These are phyloP conservation scores for Trichonephila inaurata DNA, from an alignment of 1,140 invertebrate genomes.

Conservation along the genomic window DNA sequence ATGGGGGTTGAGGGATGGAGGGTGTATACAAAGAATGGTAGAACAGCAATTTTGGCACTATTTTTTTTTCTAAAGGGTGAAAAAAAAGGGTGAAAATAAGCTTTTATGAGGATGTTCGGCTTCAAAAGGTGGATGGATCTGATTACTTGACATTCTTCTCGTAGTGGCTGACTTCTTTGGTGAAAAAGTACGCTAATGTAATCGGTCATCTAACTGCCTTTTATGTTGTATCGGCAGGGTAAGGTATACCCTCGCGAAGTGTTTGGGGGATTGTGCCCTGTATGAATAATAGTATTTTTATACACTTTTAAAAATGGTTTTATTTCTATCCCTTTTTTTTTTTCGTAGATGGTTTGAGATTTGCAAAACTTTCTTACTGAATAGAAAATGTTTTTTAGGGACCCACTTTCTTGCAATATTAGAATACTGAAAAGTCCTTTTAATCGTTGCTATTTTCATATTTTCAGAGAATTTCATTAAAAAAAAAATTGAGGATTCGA, in stretches of 20 bases:
- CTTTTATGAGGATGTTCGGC: constrained; percentile 6
- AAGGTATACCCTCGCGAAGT: neutral
- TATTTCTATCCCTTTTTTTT: too few species aligned
- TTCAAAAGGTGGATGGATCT: neutral
- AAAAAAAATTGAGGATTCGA: too few species aligned
- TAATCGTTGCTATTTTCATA: too few species aligned
- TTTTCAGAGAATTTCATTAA: too few species aligned
- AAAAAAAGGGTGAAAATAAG: constrained; percentile 43
- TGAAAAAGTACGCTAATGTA: neutral
- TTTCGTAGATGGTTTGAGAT: too few species aligned
- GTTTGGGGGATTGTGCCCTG: neutral
- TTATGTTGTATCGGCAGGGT: neutral
- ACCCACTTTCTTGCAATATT: too few species aligned
- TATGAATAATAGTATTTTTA: neutral
- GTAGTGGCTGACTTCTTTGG: neutral
- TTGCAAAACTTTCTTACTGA: too few species aligned
- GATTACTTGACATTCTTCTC: neutral
- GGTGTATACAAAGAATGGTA: constrained; percentile 27
- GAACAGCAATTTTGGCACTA: constrained; percentile 23
- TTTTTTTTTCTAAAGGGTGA: neutral
- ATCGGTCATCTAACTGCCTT: neutral
- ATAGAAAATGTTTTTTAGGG: too few species aligned
- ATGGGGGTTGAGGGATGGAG: neutral
- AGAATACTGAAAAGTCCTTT: too few species aligned
- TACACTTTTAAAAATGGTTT: neutral